These are phyloP conservation scores for Craterocephalus amniculus DNA, from an alignment of 2,797 vertebrate species.

Conservation along the genomic window DNA sequence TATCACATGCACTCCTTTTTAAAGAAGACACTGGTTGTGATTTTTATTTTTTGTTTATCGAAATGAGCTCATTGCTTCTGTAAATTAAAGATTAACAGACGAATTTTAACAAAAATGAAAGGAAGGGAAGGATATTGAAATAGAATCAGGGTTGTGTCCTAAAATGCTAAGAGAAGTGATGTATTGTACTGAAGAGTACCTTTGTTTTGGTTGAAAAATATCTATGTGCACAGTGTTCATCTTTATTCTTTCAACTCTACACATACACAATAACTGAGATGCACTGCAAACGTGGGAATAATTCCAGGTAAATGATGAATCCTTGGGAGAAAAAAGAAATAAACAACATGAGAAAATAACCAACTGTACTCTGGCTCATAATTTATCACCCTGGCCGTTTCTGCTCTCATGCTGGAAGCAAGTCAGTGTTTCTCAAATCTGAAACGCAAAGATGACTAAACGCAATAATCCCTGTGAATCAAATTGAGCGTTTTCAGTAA, in stretches of 20 bases:
- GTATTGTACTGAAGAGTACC: neutral
- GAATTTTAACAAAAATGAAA: neutral
- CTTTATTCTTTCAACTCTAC: neutral
- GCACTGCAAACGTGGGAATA: neutral
- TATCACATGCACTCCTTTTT: neutral
- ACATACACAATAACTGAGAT: neutral
- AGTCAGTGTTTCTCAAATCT: conserved; percentile 1
- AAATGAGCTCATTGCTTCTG: neutral
- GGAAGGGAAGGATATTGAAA: no score
- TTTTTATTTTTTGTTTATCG: neutral
- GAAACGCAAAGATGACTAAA: conserved; percentile 31
- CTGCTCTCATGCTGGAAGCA: conserved; percentile 2
- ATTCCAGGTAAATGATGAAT: neutral
- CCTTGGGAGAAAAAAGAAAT: no score
- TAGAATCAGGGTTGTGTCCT: no score
- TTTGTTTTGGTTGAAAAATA: neutral
- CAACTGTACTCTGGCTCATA: conserved; percentile 1
- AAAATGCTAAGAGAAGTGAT: neutral
- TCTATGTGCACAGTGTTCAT: neutral
- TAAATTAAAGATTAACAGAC: neutral
- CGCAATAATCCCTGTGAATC: conserved; percentile 19
- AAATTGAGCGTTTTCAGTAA: conserved; percentile 52
- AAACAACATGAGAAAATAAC: neutral
- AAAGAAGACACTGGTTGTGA: no score
- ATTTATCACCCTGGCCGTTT: conserved; percentile 18